These are phyloP conservation scores for Ctenopoma kingsleyae DNA, from an alignment of 2,797 vertebrate genomes.

Conservation along the genomic window DNA sequence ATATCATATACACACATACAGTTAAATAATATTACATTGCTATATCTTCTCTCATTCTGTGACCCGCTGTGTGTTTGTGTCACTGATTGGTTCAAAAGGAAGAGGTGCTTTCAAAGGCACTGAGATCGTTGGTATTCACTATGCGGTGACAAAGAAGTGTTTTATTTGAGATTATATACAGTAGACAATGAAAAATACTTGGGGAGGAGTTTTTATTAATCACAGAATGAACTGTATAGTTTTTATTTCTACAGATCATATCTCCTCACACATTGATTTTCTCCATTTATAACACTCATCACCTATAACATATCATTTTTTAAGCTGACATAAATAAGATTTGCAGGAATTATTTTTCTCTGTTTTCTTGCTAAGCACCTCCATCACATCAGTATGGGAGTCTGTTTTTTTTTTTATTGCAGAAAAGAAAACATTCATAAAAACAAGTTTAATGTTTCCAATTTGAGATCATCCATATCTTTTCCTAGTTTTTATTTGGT, in stretches of 20 bases:
- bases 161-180: conserved; percentile 48
- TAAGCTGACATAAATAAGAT: conserved; percentile 24
- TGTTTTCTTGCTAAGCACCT: conserved; percentile 20
- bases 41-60: conserved; percentile 70
- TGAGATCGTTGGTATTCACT: conserved; percentile 51
- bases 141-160: conserved; percentile 53
- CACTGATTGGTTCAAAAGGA: conserved; percentile 80
- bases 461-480: neutral
- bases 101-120: conserved; percentile 59
- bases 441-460: conserved; percentile 5
- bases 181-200: conserved; percentile 28
- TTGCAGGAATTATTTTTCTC: conserved; percentile 23
- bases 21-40: conserved; percentile 54
- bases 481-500: conserved; percentile 6
- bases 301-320: neutral
- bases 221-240: conserved; percentile 42
- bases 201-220: conserved; percentile 35
- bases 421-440: conserved; percentile 14
- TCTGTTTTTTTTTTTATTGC: neutral
- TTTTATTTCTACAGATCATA: conserved; percentile 43
- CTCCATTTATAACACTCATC: conserved; percentile 27
- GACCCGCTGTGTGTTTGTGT: conserved; percentile 66
- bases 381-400: neutral
- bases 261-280: conserved; percentile 24
- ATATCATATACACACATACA: conserved; percentile 68